phyloP scores from a whole-genome alignment of 2,113 vertebrate species.

The Orthonyx spaldingii region DNA sequence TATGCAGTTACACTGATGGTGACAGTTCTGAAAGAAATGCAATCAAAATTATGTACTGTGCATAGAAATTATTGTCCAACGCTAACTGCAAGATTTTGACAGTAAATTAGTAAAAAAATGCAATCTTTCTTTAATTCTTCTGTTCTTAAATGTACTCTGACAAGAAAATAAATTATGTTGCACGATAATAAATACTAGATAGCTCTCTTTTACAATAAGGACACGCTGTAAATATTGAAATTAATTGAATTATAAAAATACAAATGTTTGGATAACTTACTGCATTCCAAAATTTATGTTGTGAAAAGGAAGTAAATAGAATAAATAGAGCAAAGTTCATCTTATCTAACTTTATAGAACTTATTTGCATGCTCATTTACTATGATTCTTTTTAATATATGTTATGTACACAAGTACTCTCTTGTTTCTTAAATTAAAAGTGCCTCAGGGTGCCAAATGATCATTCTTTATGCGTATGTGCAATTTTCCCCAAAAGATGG shows the following conservation, averaged over 20 bases:
- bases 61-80: background rate
- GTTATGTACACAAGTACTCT: background rate
- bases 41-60: background rate
- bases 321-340: constrained; percentile 7
- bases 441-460: background rate
- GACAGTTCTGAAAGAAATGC: background rate
- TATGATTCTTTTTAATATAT: background rate
- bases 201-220: background rate
- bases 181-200: background rate
- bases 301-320: background rate
- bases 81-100: background rate
- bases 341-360: background rate
- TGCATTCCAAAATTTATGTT: background rate
- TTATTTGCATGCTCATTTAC: background rate
- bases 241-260: background rate
- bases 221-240: background rate
- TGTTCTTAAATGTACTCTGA: background rate
- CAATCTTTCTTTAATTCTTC: background rate
- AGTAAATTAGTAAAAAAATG: background rate
- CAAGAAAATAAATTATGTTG: background rate
- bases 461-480: background rate
- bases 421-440: background rate
- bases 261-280: background rate
- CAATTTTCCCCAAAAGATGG: background rate
- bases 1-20: background rate